Conservation (phyloP, 2,888 invertebrate species). For the Electrophaes corylata region DNA sequence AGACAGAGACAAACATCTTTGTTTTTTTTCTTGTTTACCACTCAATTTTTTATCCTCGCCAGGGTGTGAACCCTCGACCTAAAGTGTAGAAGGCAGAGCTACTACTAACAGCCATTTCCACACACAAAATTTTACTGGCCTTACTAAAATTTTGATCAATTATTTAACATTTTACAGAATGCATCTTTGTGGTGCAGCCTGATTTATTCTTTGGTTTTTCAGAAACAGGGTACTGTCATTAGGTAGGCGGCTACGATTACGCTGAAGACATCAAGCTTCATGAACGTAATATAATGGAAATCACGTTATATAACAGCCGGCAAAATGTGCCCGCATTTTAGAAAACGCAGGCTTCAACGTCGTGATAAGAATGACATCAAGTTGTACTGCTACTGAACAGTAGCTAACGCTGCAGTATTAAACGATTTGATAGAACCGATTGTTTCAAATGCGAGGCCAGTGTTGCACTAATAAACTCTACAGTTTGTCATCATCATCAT, state of each 20-base stretch:
- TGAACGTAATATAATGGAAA: too few species aligned
- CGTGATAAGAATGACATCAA: slow-evolving; percentile 33
- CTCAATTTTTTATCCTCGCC: too few species aligned
- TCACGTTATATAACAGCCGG: too few species aligned
- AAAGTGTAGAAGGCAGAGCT: too few species aligned
- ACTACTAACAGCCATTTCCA: too few species aligned
- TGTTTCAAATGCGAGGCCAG: slow-evolving; percentile 19
- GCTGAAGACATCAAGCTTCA: neutral
- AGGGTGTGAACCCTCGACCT: too few species aligned
- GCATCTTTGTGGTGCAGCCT: neutral
- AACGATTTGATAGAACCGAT: slow-evolving; percentile 15
- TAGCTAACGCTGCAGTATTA: slow-evolving; percentile 5
- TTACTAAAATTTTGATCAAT: too few species aligned
- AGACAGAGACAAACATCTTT: too few species aligned
- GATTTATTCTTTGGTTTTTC: slow-evolving; percentile 1
- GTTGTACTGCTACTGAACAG: slow-evolving; percentile 13
- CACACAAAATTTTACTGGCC: too few species aligned
- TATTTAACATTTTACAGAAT: neutral
- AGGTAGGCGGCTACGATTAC: neutral
- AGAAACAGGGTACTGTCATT: neutral
- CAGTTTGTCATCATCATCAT: neutral
- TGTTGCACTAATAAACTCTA: slow-evolving; percentile 2
- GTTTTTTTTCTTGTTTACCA: too few species aligned
- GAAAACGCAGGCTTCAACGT: neutral
- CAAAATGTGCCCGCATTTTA: neutral